These are phyloP conservation scores for Gracilinanus agilis DNA, from an alignment of 2,113 vertebrate genomes.

Conservation along the genomic window DNA sequence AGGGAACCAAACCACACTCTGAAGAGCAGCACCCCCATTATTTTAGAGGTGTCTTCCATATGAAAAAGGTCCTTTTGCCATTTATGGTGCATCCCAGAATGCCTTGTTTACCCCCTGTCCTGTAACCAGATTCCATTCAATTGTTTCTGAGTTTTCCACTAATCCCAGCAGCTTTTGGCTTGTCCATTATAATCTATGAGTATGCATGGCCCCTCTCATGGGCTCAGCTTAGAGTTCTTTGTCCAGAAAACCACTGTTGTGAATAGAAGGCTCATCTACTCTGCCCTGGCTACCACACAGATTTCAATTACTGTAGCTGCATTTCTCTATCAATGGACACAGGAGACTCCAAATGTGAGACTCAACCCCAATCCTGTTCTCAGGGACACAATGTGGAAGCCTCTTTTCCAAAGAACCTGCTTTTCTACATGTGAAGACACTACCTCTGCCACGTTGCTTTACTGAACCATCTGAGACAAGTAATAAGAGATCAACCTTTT, in stretches of 20 bases:
- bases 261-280: background rate
- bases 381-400: background rate
- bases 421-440: background rate
- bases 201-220: background rate
- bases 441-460: background rate
- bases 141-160: background rate
- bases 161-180: background rate
- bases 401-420: too few relatives aligned
- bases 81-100: background rate
- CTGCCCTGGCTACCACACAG: background rate
- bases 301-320: background rate
- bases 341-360: background rate
- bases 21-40: background rate
- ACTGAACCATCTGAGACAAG: background rate
- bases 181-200: too few relatives aligned
- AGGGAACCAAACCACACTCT: background rate
- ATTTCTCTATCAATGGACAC: background rate
- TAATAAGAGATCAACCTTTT: background rate
- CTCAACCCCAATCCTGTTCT: background rate
- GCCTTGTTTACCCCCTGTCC: background rate
- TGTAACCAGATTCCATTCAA: background rate
- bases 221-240: background rate
- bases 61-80: background rate
- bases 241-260: background rate
- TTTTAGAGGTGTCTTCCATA: conserved; percentile 17